phyloP scores from a whole-genome alignment of 2,113 vertebrate species.

The Noturus placidus region DNA sequence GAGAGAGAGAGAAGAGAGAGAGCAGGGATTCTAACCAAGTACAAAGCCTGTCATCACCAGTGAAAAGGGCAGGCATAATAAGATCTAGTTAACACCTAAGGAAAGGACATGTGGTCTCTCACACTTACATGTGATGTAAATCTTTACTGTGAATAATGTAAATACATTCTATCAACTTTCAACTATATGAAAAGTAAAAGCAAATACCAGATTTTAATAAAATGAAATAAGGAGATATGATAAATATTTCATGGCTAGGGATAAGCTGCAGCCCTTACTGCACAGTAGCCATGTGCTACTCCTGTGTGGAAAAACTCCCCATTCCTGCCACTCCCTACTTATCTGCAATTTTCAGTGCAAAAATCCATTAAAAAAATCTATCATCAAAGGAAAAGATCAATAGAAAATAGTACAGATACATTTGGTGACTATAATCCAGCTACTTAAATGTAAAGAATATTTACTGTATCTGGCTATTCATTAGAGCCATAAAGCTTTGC shows the following conservation, averaged over 20 bases:
- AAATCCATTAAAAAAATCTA: background rate
- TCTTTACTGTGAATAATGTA: background rate
- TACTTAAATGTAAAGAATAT: background rate
- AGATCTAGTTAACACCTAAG: background rate
- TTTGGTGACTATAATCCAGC: background rate
- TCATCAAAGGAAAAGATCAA: background rate
- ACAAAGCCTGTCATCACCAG: background rate
- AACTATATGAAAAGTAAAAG: background rate
- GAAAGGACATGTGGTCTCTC: background rate
- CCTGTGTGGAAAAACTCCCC: background rate
- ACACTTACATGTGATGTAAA: background rate
- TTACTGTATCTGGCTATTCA: background rate
- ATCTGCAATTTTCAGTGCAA: background rate
- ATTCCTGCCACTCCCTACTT: background rate
- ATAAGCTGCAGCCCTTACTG: background rate
- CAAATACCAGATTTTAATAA: background rate
- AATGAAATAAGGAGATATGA: background rate
- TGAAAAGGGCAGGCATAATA: conserved; percentile 15
- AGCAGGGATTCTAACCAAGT: background rate
- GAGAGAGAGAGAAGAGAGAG: background rate
- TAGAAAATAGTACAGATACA: background rate
- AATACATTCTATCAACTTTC: background rate
- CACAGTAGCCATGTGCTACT: background rate
- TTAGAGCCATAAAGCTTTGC: background rate
- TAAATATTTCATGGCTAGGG: background rate